Base-by-base conservation (phyloP, 2,113 vertebrate genomes). In the Centropristis striata region DNA sequence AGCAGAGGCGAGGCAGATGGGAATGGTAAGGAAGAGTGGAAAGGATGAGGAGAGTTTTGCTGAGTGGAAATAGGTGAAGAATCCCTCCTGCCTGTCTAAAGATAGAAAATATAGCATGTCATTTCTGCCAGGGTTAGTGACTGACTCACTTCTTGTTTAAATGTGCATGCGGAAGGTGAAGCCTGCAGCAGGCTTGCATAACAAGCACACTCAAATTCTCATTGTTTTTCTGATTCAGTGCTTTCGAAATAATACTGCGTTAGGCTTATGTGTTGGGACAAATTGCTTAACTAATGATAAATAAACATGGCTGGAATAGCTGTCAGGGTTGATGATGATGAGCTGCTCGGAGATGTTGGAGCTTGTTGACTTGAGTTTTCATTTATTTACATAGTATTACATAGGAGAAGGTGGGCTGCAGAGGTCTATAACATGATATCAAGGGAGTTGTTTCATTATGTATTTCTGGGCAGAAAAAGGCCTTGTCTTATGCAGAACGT, bases 41-140 rank as follows among this genome's bases (percentile, higher is more conserved):
- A 21, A 67, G 70, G 32, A 39, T 6, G 16, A 70, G 74, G 49
- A 71, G 81, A 51, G 32, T 32, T 74, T 50, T 50, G 46, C 68
- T 69, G 36, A 74, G 67, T 58, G 63, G 70, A 83, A 87, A 71
- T 50, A 71, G 76, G 80, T 83, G 74, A 84, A 81, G 57, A 73
- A 77, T 71, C 41, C 71, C 58, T 71, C 12, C 60, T 51, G 67
- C 27, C 27, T 67, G 68, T 71, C 71, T 66, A 60, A 81, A 60
- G 63, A 85, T 55, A 61, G 42, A 66, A 79, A 64, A 77, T n/a
- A 85, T 44, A 59, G 10, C 28, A 72, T 15, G 28, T 37, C 25
- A 32, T 71, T 65, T 67, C 68, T 66, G 32, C 58, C 59, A 63
- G 68, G 36, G 42, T 71, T 36, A 63, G 44, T 39, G 41, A 69